Evolutionary conservation across 2,113 vertebrate genomes (phyloP), one percentile per base, ranked within the genome.

Genomic region (Delphinapterus leucas): DNA sequence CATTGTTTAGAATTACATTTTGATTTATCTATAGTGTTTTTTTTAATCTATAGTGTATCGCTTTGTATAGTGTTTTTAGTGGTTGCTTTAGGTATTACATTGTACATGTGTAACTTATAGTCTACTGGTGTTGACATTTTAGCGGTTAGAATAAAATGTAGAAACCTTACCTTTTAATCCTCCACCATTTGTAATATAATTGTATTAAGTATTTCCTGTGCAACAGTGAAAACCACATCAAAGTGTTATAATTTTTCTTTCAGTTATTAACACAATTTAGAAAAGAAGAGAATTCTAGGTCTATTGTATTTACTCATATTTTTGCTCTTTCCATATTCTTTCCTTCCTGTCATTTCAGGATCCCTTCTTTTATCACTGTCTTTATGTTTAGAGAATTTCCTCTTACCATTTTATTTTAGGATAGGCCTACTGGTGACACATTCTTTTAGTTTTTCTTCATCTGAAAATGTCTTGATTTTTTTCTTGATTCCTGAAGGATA

Each of bases 1-100:
- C 26, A 93, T 90, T 65, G 71, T 93, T 77, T 93, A 95, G 31
- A 87, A 79, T 93, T 93, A n/a, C 26, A 60, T 67, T 96, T 95
- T 79, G 20, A 94, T 41, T 91, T 90, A 53, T 79, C 28, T 95
- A 1, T 80, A 85, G 8, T 87, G 13, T 58, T 70, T 58, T 36
- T 95, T 61, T 96, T 21, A 70, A 3, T 83, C 12, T 87, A 25
- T n/a, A 44, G 18, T 53, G 8, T 77, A 33, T 96, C 15, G 80
- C 76, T 92, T 76, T 90, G 21, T 74, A 36, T 81, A 88, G 26
- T 28, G 76, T 95, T 90, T 95, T 95, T 71, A 80, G 61, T 88
- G 38, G 4, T 88, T 92, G 36, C 23, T 85, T 74, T 92, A 88
- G 65, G 13, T 87, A 31, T 92, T 77, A 65, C 17, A 76, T 58